Evolutionary conservation across 2,888 invertebrate species (phyloP).

Genomic region (Gortyna flavago): DNA sequence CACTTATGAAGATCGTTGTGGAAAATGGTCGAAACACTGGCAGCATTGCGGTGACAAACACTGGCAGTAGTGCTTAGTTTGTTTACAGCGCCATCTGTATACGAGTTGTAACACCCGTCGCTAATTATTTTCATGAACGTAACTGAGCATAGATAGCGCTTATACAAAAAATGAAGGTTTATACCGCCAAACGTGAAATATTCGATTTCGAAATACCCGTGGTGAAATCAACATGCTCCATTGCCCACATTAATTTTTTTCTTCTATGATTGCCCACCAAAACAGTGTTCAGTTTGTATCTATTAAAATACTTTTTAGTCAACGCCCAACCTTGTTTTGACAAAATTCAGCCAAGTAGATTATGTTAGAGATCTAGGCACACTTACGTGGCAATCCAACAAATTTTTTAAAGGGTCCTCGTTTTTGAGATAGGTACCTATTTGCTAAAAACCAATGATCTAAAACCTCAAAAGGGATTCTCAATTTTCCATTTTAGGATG

Average conservation of each 20-base stretch:
- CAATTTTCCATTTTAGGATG: neutral
- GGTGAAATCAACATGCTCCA: neutral
- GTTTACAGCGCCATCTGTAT: conserved; percentile 37
- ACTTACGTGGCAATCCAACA: too few species aligned
- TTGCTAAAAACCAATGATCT: neutral
- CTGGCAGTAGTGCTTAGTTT: neutral
- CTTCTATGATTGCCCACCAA: too few species aligned
- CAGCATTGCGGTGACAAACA: neutral
- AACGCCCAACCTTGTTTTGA: neutral
- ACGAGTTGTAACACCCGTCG: rapidly evolving
- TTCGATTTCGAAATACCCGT: neutral
- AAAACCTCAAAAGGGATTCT: neutral
- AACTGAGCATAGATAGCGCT: conserved; percentile 1
- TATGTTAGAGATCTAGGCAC: neutral
- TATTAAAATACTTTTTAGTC: too few species aligned
- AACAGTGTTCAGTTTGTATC: too few species aligned
- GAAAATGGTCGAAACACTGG: neutral
- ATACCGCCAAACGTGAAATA: neutral
- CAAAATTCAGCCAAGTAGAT: neutral
- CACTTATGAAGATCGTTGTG: neutral
- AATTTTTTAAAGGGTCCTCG: neutral
- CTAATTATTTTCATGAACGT: neutral
- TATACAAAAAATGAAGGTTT: neutral
- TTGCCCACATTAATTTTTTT: too few species aligned
- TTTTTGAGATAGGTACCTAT: neutral